A percentile compares a stretch with the other conserved stretches of the same genome.
These are phyloP conservation scores for Drosophila grimshawi DNA, from an alignment of 1,140 invertebrate genomes.

Conservation along the genomic window DNA sequence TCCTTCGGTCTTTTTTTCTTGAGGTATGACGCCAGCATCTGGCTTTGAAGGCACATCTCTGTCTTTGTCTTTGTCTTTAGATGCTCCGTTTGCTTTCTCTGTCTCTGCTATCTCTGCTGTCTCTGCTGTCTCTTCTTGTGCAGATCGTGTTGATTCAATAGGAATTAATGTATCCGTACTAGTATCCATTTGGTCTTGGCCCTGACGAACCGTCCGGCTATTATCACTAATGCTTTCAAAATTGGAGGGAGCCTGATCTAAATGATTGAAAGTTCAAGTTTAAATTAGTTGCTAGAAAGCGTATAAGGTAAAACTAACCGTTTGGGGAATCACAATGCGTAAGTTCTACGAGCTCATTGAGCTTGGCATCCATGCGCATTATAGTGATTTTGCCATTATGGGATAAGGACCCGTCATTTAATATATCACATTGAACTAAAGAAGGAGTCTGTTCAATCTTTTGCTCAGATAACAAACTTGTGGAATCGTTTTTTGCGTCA, in stretches of 20 bases:
- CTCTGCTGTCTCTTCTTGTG: conserved; percentile 4
- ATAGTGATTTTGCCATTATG: conserved; percentile 43
- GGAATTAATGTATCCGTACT: conserved; percentile 85
- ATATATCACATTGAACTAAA: conserved; percentile 49
- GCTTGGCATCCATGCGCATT: conserved; percentile 35
- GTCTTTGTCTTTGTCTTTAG: conserved; percentile 18
- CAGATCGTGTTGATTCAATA: conserved; percentile 26
- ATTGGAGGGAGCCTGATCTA: conserved; percentile 48
- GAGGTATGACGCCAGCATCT: conserved; percentile 32
- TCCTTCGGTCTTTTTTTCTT: conserved; percentile 36
- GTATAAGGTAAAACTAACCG: conserved; percentile 11
- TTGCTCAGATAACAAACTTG: conserved; percentile 35
- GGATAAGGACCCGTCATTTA: conserved; percentile 23
- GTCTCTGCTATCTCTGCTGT: too few species aligned
- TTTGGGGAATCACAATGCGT: conserved; percentile 33
- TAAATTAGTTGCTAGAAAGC: background rate
- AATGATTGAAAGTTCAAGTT: background rate
- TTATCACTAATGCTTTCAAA: conserved; percentile 56
- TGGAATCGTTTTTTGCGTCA: conserved; percentile 22
- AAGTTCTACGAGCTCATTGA: conserved; percentile 7
- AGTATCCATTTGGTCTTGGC: conserved; percentile 76
- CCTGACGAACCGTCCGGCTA: conserved; percentile 55
- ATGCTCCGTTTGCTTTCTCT: background rate
- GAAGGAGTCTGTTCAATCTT: conserved; percentile 59
- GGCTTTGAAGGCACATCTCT: conserved; percentile 23